Conservation (phyloP, 2,888 invertebrate species). For the Lymantria monacha region DNA sequence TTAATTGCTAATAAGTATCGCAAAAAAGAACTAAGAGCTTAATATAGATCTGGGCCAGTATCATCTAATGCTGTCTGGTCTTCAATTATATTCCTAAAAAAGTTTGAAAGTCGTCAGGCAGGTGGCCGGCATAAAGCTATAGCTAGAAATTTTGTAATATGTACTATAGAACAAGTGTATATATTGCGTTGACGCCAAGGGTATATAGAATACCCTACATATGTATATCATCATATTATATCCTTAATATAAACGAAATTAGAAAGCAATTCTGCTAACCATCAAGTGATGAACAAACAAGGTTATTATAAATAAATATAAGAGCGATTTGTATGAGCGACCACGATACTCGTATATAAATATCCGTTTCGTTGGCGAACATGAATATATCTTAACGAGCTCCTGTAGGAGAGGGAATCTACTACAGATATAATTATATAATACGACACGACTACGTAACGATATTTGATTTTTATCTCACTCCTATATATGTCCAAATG, state of each 20-base stretch:
- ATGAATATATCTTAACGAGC: conserved; percentile 78
- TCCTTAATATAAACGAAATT: conserved; percentile 19
- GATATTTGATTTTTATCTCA: conserved; percentile 1
- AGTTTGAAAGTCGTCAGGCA: no score
- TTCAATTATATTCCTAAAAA: no score
- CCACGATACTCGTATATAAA: conserved; percentile 47
- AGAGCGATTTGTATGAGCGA: conserved; percentile 18
- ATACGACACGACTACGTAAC: conserved; percentile 39
- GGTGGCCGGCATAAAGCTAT: no score
- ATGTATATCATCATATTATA: conserved; percentile 6
- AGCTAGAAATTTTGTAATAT: no score
- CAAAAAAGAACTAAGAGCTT: no score
- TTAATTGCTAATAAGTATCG: no score
- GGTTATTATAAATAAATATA: conserved; percentile 33
- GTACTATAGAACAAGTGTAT: no score
- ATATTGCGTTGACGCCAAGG: no score
- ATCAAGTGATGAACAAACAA: conserved; percentile 28
- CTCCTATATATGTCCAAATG: no score
- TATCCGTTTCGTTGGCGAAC: conserved; percentile 66
- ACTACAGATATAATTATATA: conserved; percentile 34
- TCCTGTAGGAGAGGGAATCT: conserved; percentile 57
- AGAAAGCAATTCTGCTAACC: conserved; percentile 17
- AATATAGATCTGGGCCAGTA: no score
- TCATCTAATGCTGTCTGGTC: no score
- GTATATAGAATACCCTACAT: no score